Base-by-base conservation (phyloP, 2,113 vertebrate genomes). In the Ranitomeya variabilis region DNA sequence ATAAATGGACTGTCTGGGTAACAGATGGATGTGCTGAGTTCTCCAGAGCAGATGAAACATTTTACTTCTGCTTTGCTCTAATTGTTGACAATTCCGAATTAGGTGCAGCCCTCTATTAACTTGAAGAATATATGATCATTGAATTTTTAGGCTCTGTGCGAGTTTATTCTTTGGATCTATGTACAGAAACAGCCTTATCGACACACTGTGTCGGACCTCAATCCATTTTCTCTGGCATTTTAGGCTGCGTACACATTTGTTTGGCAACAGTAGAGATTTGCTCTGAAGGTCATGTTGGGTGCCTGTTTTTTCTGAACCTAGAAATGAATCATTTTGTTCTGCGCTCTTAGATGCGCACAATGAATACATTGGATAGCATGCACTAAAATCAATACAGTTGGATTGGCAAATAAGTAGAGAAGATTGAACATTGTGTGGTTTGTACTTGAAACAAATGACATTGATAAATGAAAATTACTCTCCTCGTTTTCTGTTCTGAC, bases 401-500 rank as follows among this genome's bases (percentile, higher is more conserved):
- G 6, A 86, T 78, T 86, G 73, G 57, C 10, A 77, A 86, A 76
- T 62, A 51, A 62, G 31, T 52, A 23, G 13, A 86, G 31, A 15
- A 15, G 71, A 76, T 23, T 64, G 73, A 86, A 62, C 71, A 76
- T 23, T 66, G 57, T 66, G 71, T 77, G 69, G 59, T 77, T 82
- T 84, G 54, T 57, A 76, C 78, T 83, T 74, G 67, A 82, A 83
- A 66, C 71, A 88, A 88, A 83, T 84, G 80, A 77, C 87, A 88
- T 54, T 88, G 87, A 84, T 77, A 37, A 83, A 84, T 88, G 55
- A 66, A 77, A 83, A 87, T 87, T 52, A 87, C 82, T 84, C 21
- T 79, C 12, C 73, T 54, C 31, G 57, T 52, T 45, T 83, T 83
- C 12, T 76, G 21, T 31, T 83, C 54, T 60, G 62, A 83, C 67